A percentile compares a stretch with the other conserved stretches of the same genome.
phyloP scores from a whole-genome alignment of 2,797 vertebrate species.

The Telmatherina bonti region DNA sequence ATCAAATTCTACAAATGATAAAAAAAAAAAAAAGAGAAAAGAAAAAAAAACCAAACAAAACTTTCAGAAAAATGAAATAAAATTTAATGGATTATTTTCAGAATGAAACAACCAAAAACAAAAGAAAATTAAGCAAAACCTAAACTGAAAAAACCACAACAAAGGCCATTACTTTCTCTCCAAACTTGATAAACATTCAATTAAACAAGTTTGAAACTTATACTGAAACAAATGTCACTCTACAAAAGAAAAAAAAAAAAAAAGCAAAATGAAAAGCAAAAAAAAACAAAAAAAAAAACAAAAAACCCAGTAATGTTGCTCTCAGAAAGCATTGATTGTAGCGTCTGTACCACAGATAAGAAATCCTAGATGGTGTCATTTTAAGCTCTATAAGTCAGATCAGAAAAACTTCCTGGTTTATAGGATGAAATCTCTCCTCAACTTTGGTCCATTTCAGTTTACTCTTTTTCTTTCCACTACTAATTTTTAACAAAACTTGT shows the following conservation, averaged over 20 bases:
- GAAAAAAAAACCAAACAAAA: slow-evolving; percentile 90
- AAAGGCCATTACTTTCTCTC: slow-evolving; percentile 87
- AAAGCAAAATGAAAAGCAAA: slow-evolving; percentile 49
- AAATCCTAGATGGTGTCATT: not conserved
- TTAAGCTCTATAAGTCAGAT: slow-evolving; percentile 31
- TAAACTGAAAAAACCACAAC: slow-evolving; percentile 72
- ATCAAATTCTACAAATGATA: slow-evolving; percentile 60
- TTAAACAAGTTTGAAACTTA: slow-evolving; percentile 83
- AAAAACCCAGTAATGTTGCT: slow-evolving; percentile 40
- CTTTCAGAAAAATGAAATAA: slow-evolving; percentile 96
- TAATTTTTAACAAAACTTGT: slow-evolving; percentile 43
- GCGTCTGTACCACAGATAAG: slow-evolving; percentile 77
- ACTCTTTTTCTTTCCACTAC: slow-evolving; percentile 24
- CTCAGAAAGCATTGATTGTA: slow-evolving; percentile 56
- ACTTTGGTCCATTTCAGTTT: slow-evolving; percentile 92
- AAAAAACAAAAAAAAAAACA: slow-evolving; percentile 48
- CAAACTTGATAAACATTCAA: slow-evolving; percentile 86
- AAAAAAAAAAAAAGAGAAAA: slow-evolving; percentile 74
- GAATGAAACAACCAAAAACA: slow-evolving; percentile 89
- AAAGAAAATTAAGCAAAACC: slow-evolving; percentile 65
- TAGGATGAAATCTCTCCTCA: slow-evolving; percentile 79
- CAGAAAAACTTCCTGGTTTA: slow-evolving; percentile 24
- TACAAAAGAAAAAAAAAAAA: slow-evolving; percentile 59
- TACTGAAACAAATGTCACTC: slow-evolving; percentile 77
- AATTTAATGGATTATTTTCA: slow-evolving; percentile 99